Evolutionary conservation across 2,888 invertebrate species (phyloP), one percentile per base, ranked within the genome.

Genomic region (Acanthococcus lagerstroemiae): DNA sequence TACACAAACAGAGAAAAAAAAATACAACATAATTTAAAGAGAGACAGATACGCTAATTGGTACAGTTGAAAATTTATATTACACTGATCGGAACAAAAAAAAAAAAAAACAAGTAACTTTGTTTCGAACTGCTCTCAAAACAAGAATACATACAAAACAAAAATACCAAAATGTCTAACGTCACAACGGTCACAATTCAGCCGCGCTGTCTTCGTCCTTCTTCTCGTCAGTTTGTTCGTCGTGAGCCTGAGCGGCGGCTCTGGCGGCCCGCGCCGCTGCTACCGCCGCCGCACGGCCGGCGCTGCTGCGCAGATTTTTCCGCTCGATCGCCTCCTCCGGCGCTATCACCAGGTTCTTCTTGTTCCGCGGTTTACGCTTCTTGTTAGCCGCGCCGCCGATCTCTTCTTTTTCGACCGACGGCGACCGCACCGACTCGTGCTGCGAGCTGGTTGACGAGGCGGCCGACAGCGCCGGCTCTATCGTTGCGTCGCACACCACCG

Each of bases 261-360:
- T n/a, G 4, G 46, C 46, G 19, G 46, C 46, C 15, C 46, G 46
- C 15, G 46, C 46, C 46, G 4, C 46, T 37, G 81, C 78, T 55
- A 81, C 78, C 37, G 81, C 79, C 70, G 83, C 78, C 71, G 84
- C 82, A 72, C 87, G 76, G 71, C 87, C 86, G 37, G 90, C 85
- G 76, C 89, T 90, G 69, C 73, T 72, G 30, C 83, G 78, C 68
- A 83, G 74, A 73, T 82, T 82, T 71, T 83, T 83, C 68, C 82
- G 78, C 71, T 83, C 82, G 1, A 80, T 78, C 6, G 81, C 80
- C 9, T 81, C 82, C 70, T 81, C 81, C 48, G 79, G 76, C n/a
- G 75, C 76, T 22, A 73, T 70, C n/a, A n/a, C n/a, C 55, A 79
- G 74, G 1, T 70, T 70, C 67, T 75, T 76, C 55, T 72, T 72